Percentiles rank a stretch among this genome's conserved stretches.
Conservation (phyloP, 2,797 vertebrate species). For the Sebastes hubbsi region DNA sequence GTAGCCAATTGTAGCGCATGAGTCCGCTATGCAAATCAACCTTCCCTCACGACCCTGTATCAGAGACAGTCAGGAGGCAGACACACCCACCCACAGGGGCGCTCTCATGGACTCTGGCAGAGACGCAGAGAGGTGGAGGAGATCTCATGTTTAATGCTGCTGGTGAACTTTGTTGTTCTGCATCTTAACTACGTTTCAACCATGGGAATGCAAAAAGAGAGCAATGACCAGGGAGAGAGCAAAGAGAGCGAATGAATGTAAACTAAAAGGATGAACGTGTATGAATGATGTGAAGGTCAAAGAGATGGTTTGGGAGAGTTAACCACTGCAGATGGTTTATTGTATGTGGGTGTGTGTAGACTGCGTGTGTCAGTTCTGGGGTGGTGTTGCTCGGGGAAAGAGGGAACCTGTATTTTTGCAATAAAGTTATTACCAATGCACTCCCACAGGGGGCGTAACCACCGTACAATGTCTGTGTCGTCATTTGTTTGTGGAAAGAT, state of each 20-base stretch:
- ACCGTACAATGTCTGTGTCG: conserved; percentile 51
- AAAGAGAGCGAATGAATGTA: conserved; percentile 68
- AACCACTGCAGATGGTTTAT: conserved; percentile 27
- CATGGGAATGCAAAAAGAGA: conserved; percentile 60
- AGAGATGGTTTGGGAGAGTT: conserved; percentile 13
- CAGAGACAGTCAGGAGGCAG: conserved; percentile 79
- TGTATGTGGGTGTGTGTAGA: conserved; percentile 68
- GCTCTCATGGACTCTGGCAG: conserved; percentile 60
- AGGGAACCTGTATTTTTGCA: conserved; percentile 91
- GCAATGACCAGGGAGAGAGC: conserved; percentile 25
- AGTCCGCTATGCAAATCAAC: conserved; percentile 87
- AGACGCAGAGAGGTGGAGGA: conserved; percentile 39
- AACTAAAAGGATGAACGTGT: conserved; percentile 52
- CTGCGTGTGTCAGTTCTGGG: conserved; percentile 71
- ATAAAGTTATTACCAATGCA: conserved; percentile 90
- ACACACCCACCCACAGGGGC: conserved; percentile 66
- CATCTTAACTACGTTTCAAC: conserved; percentile 62
- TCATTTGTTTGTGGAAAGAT: conserved; percentile 20
- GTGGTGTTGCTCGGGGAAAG: conserved; percentile 85
- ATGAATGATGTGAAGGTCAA: conserved; percentile 18
- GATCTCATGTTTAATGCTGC: conserved; percentile 71
- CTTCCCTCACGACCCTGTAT: conserved; percentile 81
- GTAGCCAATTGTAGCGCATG: conserved; percentile 86
- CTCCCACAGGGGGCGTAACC: conserved; percentile 85
- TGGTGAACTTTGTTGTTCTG: conserved; percentile 74